A percentile compares a stretch with the other conserved stretches of the same genome.
phyloP scores from a whole-genome alignment of 2,797 vertebrate genomes.

The Acrossocheilus wenchowensis region DNA sequence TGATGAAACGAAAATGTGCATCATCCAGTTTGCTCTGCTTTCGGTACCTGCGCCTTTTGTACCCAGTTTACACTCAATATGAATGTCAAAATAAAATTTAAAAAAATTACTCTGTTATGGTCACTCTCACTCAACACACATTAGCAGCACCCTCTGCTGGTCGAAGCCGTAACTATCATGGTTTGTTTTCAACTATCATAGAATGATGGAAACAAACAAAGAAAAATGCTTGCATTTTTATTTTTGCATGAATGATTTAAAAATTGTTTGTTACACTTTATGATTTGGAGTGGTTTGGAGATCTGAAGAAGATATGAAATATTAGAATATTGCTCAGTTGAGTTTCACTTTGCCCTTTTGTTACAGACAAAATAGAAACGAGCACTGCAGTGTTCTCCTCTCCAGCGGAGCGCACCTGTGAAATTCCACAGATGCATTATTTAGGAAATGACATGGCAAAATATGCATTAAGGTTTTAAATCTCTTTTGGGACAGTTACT shows the following conservation, averaged over 20 bases:
- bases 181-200: neutral
- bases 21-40: slow-evolving; percentile 37
- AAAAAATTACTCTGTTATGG: slow-evolving; percentile 10
- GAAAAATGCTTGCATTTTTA: neutral
- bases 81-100: slow-evolving; percentile 51
- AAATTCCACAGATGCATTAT: too few relatives aligned
- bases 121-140: neutral
- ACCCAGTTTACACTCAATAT: slow-evolving; percentile 54
- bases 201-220: neutral
- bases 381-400: too few relatives aligned
- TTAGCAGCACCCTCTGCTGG: neutral
- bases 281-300: neutral
- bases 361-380: too few relatives aligned
- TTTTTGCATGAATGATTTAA: too few relatives aligned
- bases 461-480: neutral
- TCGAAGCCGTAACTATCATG: neutral
- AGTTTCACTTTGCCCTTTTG: neutral
- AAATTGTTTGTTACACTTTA: neutral
- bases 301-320: too few relatives aligned
- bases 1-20: neutral
- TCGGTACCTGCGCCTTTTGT: slow-evolving; percentile 51
- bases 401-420: neutral
- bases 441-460: neutral
- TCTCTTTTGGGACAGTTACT: neutral
- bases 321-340: neutral